Evolutionary conservation across 2,888 invertebrate species (phyloP), one percentile per base, ranked within the genome.

Genomic region (Cerastis leucographa): DNA sequence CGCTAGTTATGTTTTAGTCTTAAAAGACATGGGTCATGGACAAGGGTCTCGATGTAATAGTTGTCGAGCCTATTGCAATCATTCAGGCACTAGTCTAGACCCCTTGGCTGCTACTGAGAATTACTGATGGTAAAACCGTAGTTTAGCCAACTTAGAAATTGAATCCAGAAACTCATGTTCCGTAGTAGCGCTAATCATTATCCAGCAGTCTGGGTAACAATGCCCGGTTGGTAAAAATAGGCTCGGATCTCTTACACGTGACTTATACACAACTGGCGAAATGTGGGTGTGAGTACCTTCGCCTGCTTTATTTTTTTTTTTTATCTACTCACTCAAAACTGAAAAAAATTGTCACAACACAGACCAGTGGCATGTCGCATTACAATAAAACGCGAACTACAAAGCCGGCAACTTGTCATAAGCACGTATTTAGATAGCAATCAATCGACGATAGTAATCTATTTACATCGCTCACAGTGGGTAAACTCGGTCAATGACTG

Each of bases 401-500:
- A 51, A 56, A 64, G n/a, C 49, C 46, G 35, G 19, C 66, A 46
- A 76, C 74, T 83, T 70, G 40, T 74, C 64, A 69, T 61, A 64
- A 74, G 59, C 72, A 80, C 59, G 14, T 83, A 86, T 74, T 74
- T 62, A 75, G 86, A 85, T 84, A 85, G 66, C 70, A n/a, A 85
- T 86, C 76, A 80, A 69, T 51, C 42, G 22, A 11, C 61, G 76
- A 83, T 85, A 67, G 17, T 59, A 42, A 84, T 80, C 78, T 64
- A 64, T 64, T 7, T 40, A 70, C 74, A 76, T 56, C 44, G 64
- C 56, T 11, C 61, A 56, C n/a, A 69, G 70, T 71, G 61, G 72
- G 67, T 61, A 64, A 88, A 87, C 77, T 80, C 85, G 87, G 87
- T 85, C 87, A 87, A 85, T 84, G 87, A 80, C 87, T 85, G 78